These are phyloP conservation scores for Oceanodroma leucorhoa DNA, from an alignment of 2,797 vertebrate genomes.

Conservation along the genomic window DNA sequence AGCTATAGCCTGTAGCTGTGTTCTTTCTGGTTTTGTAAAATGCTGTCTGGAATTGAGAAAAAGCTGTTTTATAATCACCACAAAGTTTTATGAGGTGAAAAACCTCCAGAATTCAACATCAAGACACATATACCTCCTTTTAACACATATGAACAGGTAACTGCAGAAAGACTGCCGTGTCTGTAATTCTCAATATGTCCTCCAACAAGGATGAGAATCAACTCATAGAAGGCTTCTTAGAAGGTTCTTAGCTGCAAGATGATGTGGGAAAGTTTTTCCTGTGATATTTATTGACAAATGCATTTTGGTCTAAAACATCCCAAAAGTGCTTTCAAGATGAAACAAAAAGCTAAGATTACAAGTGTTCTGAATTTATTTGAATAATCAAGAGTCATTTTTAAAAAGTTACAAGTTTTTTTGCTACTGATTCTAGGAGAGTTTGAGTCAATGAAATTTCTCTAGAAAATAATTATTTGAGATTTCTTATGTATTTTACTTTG, in stretches of 20 bases:
- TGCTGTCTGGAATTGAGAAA: neutral
- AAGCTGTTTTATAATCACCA: neutral
- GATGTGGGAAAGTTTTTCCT: neutral
- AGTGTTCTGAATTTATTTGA: neutral
- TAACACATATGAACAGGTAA: neutral
- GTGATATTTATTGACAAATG: neutral
- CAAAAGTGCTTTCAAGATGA: accelerated
- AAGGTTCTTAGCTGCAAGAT: neutral
- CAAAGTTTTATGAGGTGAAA: neutral
- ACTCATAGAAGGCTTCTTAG: neutral
- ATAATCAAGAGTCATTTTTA: neutral
- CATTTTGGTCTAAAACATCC: neutral
- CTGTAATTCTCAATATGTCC: neutral
- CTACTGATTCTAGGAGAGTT: neutral
- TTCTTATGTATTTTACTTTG: neutral
- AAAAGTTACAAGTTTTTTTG: neutral
- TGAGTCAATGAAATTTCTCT: neutral
- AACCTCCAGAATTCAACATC: neutral
- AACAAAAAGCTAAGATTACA: neutral
- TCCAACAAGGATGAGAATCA: neutral
- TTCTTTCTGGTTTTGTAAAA: neutral
- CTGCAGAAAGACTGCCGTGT: neutral
- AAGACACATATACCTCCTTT: neutral
- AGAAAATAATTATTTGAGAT: neutral
- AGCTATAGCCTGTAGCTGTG: neutral